Evolutionary conservation across 2,888 invertebrate species (phyloP), one percentile per base, ranked within the genome.

Genomic region (Blomia tropicalis): DNA sequence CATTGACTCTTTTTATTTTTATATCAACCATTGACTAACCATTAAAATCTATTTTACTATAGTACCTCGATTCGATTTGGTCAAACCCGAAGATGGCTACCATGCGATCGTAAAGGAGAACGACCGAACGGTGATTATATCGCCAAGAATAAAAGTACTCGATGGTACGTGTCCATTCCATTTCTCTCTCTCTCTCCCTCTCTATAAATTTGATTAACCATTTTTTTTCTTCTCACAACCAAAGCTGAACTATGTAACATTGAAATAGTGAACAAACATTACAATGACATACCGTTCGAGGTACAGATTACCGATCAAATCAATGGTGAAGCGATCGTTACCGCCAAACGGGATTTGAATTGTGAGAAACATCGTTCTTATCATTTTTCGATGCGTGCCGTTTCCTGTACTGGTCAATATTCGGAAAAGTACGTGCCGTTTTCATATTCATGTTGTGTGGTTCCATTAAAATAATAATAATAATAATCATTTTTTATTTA

Each of bases 351-450:
- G 70, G 83, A 83, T 62, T 81, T 95, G 69, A 90, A 92, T 77
- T 93, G 90, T 77, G 91, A 92, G 76, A 90, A 90, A 74, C 79
- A 89, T 61, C 84, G 87, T 71, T 88, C 87, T 75, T 93, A 92
- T 80, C 90, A 88, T 77, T 93, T 95, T 75, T 88, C 90, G 76
- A 89, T 93, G 73, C 85, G 89, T 62, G 92, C 92, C 43, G 83
- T 90, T 66, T 87, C 89, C 68, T 93, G 93, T 75, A 84, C 85
- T 72, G 88, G 87, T 65, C 83, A 83, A 66, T 84, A 85, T 71
- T 86, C 86, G 25, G 83, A 85, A 73, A 83, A 82, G 84, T 84
- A 71, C 77, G 82, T 73, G 17, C 25, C 29, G n/a, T 47, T 47
- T 19, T 22, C 14, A 51, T 17, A 3, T 27, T 51, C 22, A n/a